Base-by-base conservation (phyloP, 2,888 invertebrate genomes). In the Lacanobia oleracea region DNA sequence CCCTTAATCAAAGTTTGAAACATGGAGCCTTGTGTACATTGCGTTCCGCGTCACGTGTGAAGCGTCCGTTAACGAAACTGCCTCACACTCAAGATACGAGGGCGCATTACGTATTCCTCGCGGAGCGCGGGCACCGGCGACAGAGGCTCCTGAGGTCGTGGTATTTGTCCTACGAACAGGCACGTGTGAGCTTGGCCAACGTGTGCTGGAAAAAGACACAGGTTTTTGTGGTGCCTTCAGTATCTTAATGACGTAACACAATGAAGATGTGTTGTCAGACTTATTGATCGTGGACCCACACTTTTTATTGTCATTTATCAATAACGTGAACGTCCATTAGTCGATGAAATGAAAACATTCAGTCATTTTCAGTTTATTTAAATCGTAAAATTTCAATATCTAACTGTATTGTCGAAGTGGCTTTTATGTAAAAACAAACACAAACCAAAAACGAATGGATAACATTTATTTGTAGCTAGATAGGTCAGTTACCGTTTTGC, bases 1-100 rank as follows among this genome's bases (percentile, higher is more conserved):
- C 56, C 67, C 64, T 65, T 78, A 78, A 80, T 82, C 74, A 68
- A 68, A 75, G 73, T 77, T 75, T 53, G 60, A 68, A 78, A 75
- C 61, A 43, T 61, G 73, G 66, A 18, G 43, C 63, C 65, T 70
- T 75, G 70, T 66, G 72, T 76, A 79, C 72, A 82, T 87, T 77
- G 78, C 75, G 75, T 83, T 75, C 75, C 78, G 73, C 72, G 82
- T 80, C 82, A 87, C 87, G 87, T 82, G 82, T 84, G 65, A 75
- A 51, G 75, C 87, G 82, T 87, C 83, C 87, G 87, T 84, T 82
- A 85, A 60, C 79, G 70, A 81, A 86, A 87, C 84, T 75, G 74
- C 79, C 73, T 83, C 76, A 62, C 77, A 75, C 78, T 72, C 68
- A 64, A 79, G 83, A 84, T 82, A 82, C 73, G 76, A 61, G 61